A percentile compares a stretch with the other conserved stretches of the same genome.
Evolutionary conservation across 1,140 invertebrate species (phyloP).

Genomic region (Aporrectodea caliginosa): DNA sequence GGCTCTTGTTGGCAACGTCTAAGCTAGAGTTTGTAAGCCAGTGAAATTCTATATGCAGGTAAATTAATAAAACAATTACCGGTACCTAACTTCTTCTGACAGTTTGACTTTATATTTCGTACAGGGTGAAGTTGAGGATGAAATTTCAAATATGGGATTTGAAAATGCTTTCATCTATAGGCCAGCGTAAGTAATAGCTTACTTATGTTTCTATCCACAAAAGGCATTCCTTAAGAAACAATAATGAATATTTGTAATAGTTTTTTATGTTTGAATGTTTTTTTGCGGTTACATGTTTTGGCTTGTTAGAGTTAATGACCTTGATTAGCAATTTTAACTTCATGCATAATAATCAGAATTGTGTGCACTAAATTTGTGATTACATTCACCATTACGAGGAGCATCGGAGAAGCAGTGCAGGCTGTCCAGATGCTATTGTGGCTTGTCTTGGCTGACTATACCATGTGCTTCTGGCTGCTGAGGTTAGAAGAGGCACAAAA

Average conservation of each 20-base stretch:
- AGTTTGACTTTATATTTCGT: not conserved
- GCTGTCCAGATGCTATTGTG: too few relatives aligned
- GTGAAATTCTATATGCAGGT: not conserved
- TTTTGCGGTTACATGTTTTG: not conserved
- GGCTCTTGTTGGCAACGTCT: too few relatives aligned
- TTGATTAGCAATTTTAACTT: not conserved
- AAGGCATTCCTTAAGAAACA: not conserved
- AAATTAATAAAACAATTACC: not conserved
- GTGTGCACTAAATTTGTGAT: too few relatives aligned
- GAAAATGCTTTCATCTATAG: constrained; percentile 8
- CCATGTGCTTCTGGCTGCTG: too few relatives aligned
- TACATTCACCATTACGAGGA: too few relatives aligned
- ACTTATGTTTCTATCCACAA: constrained; percentile 1
- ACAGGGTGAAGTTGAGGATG: constrained; percentile 13
- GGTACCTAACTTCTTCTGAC: not conserved
- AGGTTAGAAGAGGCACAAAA: too few relatives aligned
- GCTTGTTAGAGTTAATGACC: not conserved
- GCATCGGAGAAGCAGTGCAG: too few relatives aligned
- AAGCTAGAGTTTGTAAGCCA: not conserved
- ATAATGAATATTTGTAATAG: too few relatives aligned
- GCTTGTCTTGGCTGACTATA: too few relatives aligned
- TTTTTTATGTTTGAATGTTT: not conserved
- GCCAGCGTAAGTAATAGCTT: not conserved
- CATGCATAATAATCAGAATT: too few relatives aligned
- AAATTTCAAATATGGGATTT: constrained; percentile 3